These are phyloP conservation scores for Bemisia tabaci DNA, from an alignment of 1,140 invertebrate genomes.

Conservation along the genomic window DNA sequence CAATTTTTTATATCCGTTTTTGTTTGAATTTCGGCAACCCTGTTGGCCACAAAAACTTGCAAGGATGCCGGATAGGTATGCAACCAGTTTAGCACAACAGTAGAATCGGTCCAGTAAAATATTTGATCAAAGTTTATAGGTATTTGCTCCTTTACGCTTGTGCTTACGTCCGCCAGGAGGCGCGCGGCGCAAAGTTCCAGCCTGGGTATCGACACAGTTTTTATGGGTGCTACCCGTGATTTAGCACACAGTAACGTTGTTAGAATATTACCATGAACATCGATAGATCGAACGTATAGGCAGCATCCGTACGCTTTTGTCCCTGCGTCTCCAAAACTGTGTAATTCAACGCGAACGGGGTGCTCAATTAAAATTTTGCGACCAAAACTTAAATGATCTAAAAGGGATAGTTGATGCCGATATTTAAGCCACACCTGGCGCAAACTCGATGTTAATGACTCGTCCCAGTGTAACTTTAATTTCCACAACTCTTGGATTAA, in stretches of 20 bases:
- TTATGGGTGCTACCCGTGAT: conserved; percentile 28
- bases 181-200: conserved; percentile 32
- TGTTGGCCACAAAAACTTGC: conserved; percentile 32
- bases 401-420: conserved; percentile 6
- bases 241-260: conserved; percentile 26
- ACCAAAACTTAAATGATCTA: conserved; percentile 17
- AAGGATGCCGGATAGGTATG: conserved; percentile 18
- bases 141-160: not conserved
- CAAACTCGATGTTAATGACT: conserved; percentile 21
- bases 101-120: conserved; percentile 26
- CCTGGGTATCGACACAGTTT: conserved; percentile 27
- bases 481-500: conserved; percentile 30
- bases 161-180: conserved; percentile 8
- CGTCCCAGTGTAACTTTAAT: conserved; percentile 27
- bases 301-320: conserved; percentile 3
- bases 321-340: not conserved
- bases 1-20: conserved; percentile 26
- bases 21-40: too few relatives aligned
- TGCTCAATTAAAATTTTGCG: too few relatives aligned
- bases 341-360: too few relatives aligned
- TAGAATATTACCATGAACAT: conserved; percentile 10
- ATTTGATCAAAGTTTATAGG: conserved; percentile 2
- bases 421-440: conserved; percentile 18
- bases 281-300: conserved; percentile 20
- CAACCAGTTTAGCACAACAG: conserved; percentile 29